Conservation (phyloP, 2,888 invertebrate genomes). For the Lasioglossum marginatum region DNA sequence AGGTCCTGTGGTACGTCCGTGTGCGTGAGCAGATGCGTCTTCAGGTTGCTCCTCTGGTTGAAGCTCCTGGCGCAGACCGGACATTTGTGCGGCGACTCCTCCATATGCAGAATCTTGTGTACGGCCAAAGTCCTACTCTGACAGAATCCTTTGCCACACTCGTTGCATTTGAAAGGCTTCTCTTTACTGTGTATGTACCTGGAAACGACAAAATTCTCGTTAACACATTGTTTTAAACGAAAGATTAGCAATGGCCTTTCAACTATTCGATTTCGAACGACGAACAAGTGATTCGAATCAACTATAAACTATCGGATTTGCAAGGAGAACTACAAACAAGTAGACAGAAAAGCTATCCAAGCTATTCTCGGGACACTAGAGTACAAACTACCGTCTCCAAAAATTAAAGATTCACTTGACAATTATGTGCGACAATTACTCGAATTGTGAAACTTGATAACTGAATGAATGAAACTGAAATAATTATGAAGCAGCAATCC, state of each 20-base stretch:
- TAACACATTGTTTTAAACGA: neutral
- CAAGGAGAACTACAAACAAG: neutral
- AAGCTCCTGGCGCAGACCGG: constrained; percentile 95
- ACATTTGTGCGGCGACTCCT: constrained; percentile 97
- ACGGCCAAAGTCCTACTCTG: constrained; percentile 98
- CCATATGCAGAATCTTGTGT: constrained; percentile 96
- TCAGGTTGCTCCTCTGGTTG: constrained; percentile 96
- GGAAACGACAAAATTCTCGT: constrained; percentile 63
- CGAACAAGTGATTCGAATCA: neutral
- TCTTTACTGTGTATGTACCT: constrained; percentile 99
- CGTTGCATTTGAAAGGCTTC: constrained; percentile 98
- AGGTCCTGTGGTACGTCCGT: constrained; percentile 88
- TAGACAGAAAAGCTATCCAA: neutral
- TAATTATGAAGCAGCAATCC: too few relatives aligned
- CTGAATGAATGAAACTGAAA: too few relatives aligned
- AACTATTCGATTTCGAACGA: neutral
- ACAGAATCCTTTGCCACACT: constrained; percentile 99
- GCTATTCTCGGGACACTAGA: neutral
- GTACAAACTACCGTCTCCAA: neutral
- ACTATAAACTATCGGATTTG: neutral
- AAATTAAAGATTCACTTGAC: neutral
- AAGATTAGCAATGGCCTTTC: neutral
- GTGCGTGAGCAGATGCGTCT: constrained; percentile 95
- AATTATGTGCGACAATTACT: neutral
- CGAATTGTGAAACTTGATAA: neutral